Evolutionary conservation across 1,140 invertebrate species (phyloP).

Genomic region (Drosophila triauraria): DNA sequence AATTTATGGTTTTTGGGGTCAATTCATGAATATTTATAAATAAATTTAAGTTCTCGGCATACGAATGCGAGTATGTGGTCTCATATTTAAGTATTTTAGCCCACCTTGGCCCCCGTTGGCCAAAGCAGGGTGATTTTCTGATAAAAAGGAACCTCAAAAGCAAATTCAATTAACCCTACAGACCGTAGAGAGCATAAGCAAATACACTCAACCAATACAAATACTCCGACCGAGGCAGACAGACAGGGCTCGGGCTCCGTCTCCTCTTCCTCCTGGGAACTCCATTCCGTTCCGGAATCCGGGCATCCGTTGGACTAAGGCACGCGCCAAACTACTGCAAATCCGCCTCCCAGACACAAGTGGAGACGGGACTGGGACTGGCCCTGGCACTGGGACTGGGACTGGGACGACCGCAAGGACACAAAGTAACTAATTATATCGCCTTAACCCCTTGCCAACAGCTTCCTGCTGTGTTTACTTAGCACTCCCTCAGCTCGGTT

Average conservation of each 20-base stretch:
- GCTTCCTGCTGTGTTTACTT: conserved; percentile 63
- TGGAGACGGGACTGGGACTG: neutral
- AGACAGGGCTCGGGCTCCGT: conserved; percentile 24
- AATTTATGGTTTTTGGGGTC: neutral
- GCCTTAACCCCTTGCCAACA: conserved; percentile 68
- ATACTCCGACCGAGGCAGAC: conserved; percentile 55
- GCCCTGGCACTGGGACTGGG: neutral
- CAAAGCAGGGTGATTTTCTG: conserved; percentile 11
- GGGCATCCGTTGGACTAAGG: conserved; percentile 32
- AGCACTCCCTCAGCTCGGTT: conserved; percentile 25
- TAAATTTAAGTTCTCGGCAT: conserved; percentile 39
- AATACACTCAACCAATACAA: conserved; percentile 82
- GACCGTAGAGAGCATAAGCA: conserved; percentile 79
- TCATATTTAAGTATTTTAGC: neutral
- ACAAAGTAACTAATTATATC: conserved; percentile 83
- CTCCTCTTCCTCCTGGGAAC: conserved; percentile 6
- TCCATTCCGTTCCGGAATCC: conserved; percentile 30
- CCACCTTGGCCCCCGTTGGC: neutral
- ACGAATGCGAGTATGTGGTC: conserved; percentile 23
- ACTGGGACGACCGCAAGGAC: conserved; percentile 58
- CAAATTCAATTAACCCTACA: conserved; percentile 82
- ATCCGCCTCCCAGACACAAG: conserved; percentile 35
- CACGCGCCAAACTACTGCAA: conserved; percentile 71
- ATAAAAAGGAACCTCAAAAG: conserved; percentile 65
- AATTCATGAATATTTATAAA: conserved; percentile 57